Conservation (phyloP, 2,113 vertebrate genomes). For the Progne subis region DNA sequence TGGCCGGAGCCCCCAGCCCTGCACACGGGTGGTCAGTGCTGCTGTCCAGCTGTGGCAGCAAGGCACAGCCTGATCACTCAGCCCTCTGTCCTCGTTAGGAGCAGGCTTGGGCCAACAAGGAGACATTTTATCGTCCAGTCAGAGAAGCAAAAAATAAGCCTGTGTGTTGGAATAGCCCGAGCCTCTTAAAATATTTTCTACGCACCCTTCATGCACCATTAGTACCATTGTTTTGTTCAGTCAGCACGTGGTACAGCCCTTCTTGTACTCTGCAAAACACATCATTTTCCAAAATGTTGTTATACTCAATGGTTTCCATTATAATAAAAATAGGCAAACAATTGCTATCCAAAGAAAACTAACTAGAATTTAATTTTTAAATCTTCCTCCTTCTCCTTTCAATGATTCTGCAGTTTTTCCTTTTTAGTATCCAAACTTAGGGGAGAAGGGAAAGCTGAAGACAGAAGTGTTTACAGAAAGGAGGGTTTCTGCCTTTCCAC, state of each 20-base stretch:
- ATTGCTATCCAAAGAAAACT: not conserved
- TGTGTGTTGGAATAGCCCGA: not conserved
- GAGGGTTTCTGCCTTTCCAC: conserved; percentile 45
- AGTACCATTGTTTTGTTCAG: not conserved
- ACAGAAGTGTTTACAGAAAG: conserved; percentile 46
- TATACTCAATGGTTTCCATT: not conserved
- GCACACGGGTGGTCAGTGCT: fast-evolving
- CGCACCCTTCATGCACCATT: not conserved
- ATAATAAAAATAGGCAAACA: not conserved
- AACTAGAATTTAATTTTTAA: not conserved
- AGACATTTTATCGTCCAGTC: not conserved
- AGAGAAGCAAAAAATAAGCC: not conserved
- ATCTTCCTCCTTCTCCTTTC: conserved; percentile 2
- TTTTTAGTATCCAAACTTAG: not conserved
- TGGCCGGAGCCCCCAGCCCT: fast-evolving
- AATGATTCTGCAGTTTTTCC: not conserved
- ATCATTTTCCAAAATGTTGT: not conserved
- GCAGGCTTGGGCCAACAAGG: not conserved
- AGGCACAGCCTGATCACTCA: not conserved
- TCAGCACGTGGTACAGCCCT: not conserved
- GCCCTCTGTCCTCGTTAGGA: not conserved
- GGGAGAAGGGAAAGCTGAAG: conserved; percentile 60
- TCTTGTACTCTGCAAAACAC: not conserved
- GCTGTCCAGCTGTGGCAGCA: fast-evolving
- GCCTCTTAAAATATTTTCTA: not conserved